Evolutionary conservation across 2,888 invertebrate species (phyloP), one percentile per base, ranked within the genome.

Genomic region (Sesamia inferens): DNA sequence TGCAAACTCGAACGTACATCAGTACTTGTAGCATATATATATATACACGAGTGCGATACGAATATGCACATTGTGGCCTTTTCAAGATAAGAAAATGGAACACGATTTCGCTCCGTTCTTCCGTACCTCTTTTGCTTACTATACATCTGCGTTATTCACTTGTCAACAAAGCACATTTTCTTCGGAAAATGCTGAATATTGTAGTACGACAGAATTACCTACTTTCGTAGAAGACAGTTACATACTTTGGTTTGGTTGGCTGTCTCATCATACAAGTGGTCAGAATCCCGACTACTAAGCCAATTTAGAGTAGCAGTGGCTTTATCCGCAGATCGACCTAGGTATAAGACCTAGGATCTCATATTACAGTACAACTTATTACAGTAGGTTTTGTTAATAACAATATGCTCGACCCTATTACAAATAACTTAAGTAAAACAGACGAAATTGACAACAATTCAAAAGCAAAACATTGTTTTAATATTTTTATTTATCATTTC

Each of bases 81-180:
- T 85, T 85, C 77, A 76, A 83, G 85, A 85, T 85, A 85, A 85
- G 85, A 84, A 85, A 84, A 85, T 85, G 85, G 84, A 79, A 81
- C 84, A 74, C 73, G 84, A 81, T 84, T 85, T 85, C 66, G 74
- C 79, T 82, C 76, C 76, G 74, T 83, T 85, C 84, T 85, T 81
- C 84, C 85, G 77, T 76, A 78, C 76, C 74, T 75, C 76, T 84
- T 79, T 81, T 68, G 72, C 74, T 84, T 74, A 66, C 68, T 78
- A 64, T 74, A 81, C 74, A 66, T 72, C 63, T 64, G 51, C 74
- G 71, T 85, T 85, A 85, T 85, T 85, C 61, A 85, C 63, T 82
- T 78, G 79, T 78, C 85, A 78, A 81, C 85, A 78, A 82, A 77
- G 71, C 64, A 72, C 62, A 69, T 79, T 76, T 83, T 63, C 76